phyloP scores from a whole-genome alignment of 2,113 vertebrate species.

The Eublepharis macularius region DNA sequence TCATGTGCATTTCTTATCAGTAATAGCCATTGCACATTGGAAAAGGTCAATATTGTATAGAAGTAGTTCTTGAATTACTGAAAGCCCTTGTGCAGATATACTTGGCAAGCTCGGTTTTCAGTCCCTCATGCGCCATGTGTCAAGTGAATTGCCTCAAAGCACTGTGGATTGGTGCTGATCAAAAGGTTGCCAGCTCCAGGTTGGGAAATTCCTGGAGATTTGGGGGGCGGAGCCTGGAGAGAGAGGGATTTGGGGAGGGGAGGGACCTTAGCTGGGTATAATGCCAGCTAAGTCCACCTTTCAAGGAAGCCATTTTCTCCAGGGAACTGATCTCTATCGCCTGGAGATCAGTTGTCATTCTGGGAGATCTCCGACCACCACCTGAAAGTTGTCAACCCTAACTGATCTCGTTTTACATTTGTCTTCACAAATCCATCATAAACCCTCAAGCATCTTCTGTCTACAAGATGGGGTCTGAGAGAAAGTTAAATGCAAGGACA shows the following conservation, averaged over 20 bases:
- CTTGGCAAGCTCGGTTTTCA: not conserved
- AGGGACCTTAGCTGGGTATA: too few species aligned
- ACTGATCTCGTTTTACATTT: slow-evolving; percentile 53
- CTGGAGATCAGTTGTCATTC: too few species aligned
- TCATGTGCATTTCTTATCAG: slow-evolving; percentile 7
- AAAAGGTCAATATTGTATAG: slow-evolving; percentile 20
- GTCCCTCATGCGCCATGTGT: slow-evolving; percentile 48
- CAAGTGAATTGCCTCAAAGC: slow-evolving; percentile 56
- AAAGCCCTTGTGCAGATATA: slow-evolving; percentile 31
- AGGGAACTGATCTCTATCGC: too few species aligned
- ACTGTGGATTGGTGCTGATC: slow-evolving; percentile 27
- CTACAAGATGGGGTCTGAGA: slow-evolving; percentile 9
- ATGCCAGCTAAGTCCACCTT: too few species aligned
- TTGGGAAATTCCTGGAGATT: too few species aligned
- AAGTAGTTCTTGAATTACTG: slow-evolving; percentile 13
- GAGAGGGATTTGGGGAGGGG: too few species aligned
- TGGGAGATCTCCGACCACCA: too few species aligned
- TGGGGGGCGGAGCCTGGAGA: too few species aligned
- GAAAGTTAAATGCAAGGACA: slow-evolving; percentile 37
- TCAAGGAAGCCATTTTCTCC: too few species aligned
- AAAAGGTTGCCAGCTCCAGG: too few species aligned
- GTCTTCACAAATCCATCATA: slow-evolving; percentile 48
- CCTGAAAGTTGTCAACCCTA: too few species aligned
- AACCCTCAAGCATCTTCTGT: slow-evolving; percentile 28
- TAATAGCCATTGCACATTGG: slow-evolving; percentile 53